Percentiles rank a stretch among this genome's conserved stretches.
Evolutionary conservation across 1,140 invertebrate species (phyloP).

Genomic region (Lutraria rhynchaena): DNA sequence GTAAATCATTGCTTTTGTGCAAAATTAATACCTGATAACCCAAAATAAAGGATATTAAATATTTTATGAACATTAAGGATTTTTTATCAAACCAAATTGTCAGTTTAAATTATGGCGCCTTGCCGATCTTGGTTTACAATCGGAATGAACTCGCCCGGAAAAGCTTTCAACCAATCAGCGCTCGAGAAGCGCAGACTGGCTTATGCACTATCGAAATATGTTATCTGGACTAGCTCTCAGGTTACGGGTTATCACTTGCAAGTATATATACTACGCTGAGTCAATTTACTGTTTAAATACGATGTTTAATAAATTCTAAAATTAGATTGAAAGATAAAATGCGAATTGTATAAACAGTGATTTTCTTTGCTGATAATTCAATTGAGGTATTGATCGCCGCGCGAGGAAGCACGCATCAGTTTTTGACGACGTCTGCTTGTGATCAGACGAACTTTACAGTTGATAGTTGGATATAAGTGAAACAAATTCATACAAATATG

Average conservation of each 20-base stretch:
- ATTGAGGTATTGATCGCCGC: not conserved
- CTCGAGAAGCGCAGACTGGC: conserved; percentile 7
- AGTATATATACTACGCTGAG: not conserved
- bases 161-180: conserved; percentile 14
- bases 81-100: conserved; percentile 1
- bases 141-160: conserved; percentile 6
- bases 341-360: not conserved
- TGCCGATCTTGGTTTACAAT: conserved; percentile 27
- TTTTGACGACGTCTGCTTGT: conserved; percentile 9
- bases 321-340: conserved; percentile 33
- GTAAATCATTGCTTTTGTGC: not conserved
- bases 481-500: conserved; percentile 25
- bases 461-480: not conserved
- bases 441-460: conserved; percentile 11
- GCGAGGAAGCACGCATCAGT: not conserved
- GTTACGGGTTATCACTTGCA: conserved; percentile 28
- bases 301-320: conserved; percentile 31
- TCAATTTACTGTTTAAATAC: conserved; percentile 15
- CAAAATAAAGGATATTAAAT: not conserved
- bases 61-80: not conserved
- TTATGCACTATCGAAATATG: conserved; percentile 8
- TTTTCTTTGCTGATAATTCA: not conserved
- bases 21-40: not conserved
- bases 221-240: conserved; percentile 29
- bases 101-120: conserved; percentile 27